Base-by-base conservation (phyloP, 2,113 vertebrate species). In the Chionomys nivalis region DNA sequence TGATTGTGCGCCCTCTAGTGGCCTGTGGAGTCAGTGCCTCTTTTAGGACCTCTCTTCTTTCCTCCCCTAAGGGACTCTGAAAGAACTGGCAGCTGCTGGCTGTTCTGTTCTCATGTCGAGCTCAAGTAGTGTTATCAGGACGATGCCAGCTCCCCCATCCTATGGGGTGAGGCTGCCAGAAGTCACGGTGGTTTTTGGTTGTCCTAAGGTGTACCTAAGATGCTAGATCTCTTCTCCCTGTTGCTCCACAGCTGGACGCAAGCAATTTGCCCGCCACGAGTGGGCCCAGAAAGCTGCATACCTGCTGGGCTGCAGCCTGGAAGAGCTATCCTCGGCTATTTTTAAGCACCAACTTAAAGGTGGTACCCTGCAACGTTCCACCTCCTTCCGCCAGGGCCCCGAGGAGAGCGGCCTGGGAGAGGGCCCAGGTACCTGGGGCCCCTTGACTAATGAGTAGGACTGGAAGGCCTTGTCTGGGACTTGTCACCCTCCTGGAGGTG, bases 241-340 rank as follows among this genome's bases (percentile, higher is more conserved):
- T 58, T 58, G 55, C 82, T 44, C 63, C 36, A 4, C 72, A 99
- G 99, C 97, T 82, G 99, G 99, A 14, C 99, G 99, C 1, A 99
- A 98, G 91, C 99, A 99, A 98, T 99, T 99, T 98, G 99, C 99
- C 3, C 99, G 99, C 33, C 99, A 99, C 0, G 99, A 99, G 93
- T 99, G 99, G 99, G 99, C 99, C 70, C 99, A 99, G 98, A 99
- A 99, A 94, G 99, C 99, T 0, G 99, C 99, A 0, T 99, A 99
- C 98, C 98, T 99, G 86, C 96, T 99, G 97, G 99, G 99, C 96
- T 99, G 99, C 97, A 99, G 98, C 87, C 98, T 99, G 97, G 99
- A 99, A 97, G 99, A 99, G 95, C 99, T 99, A 75, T 99, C 99
- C 96, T 99, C 99, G 0, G 98, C 99, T 81, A 99, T 99, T 98